These are phyloP conservation scores for Caenorhabditis sp. DNA, from an alignment of 2,888 invertebrate species.

Conservation along the genomic window DNA sequence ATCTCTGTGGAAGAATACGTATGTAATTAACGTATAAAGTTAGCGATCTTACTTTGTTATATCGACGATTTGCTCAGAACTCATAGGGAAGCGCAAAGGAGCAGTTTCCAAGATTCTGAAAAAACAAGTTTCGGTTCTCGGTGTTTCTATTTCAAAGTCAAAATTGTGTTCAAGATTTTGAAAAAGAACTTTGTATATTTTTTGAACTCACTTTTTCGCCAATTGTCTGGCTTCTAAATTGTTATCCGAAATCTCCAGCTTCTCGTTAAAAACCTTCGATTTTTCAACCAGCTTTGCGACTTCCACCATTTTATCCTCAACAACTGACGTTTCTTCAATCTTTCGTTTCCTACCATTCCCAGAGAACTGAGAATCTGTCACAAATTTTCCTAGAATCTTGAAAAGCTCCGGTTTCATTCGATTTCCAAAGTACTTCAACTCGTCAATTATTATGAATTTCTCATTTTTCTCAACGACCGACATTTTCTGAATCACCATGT, in stretches of 20 bases:
- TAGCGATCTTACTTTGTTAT: neutral
- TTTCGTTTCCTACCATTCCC: constrained; percentile 9
- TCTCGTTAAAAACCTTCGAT: constrained; percentile 8
- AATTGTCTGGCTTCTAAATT: constrained; percentile 32
- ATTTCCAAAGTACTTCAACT: constrained; percentile 25
- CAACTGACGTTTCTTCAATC: constrained; percentile 2
- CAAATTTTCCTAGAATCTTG: constrained; percentile 49
- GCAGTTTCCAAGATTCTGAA: too few species aligned
- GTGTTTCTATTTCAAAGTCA: too few species aligned
- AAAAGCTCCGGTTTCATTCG: constrained; percentile 40
- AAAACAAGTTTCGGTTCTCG: too few species aligned
- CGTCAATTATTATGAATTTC: constrained; percentile 45
- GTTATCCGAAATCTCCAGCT: constrained; percentile 25
- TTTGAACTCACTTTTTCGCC: constrained; percentile 18
- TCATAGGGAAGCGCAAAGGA: neutral
- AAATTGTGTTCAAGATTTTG: neutral
- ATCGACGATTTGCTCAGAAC: constrained; percentile 7
- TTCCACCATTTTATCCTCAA: neutral
- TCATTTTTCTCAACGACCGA: constrained; percentile 18
- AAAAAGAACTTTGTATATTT: neutral
- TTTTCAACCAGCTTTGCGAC: neutral
- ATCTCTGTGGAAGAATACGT: neutral
- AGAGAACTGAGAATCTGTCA: constrained; percentile 50
- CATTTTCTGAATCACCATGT: constrained; percentile 16
- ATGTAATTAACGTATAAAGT: neutral